Conservation (phyloP, 2,113 vertebrate genomes). For the Muscicapa adusta region DNA sequence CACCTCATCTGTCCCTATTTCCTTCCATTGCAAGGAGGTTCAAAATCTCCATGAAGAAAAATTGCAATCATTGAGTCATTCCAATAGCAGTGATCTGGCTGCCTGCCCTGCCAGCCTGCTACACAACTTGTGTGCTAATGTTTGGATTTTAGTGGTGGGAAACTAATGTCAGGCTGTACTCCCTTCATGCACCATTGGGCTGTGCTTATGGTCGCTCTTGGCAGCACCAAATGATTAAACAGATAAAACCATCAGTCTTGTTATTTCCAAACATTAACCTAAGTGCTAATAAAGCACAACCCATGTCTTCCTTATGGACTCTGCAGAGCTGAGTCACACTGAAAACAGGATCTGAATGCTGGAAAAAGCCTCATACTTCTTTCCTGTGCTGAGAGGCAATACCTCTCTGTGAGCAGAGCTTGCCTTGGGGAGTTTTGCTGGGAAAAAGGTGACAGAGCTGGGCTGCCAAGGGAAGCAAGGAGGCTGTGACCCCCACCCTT, state of each 20-base stretch:
- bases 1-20: neutral
- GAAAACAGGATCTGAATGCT: conserved; percentile 53
- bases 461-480: neutral
- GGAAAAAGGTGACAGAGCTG: neutral
- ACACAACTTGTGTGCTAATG: conserved; percentile 16
- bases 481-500: neutral
- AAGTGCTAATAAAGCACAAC: conserved; percentile 64
- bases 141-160: conserved; percentile 37
- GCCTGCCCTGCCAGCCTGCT: conserved; percentile 48
- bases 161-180: conserved; percentile 18
- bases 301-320: conserved; percentile 36
- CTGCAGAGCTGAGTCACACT: conserved; percentile 63
- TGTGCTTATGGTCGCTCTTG: conserved; percentile 57
- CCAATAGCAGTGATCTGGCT: conserved; percentile 3
- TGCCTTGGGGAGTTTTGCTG: neutral
- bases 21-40: neutral
- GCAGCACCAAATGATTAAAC: conserved; percentile 50
- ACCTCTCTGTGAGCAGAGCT: neutral
- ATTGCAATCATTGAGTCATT: conserved; percentile 5
- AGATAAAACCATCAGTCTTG: conserved; percentile 66
- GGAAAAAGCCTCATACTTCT: conserved; percentile 62
- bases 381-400: neutral
- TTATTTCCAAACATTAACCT: conserved; percentile 71
- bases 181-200: conserved; percentile 30
- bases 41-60: conserved; percentile 15